Evolutionary conservation across 1,140 invertebrate species (phyloP), one percentile per base, ranked within the genome.

Genomic region (Sminthurides bifidus): DNA sequence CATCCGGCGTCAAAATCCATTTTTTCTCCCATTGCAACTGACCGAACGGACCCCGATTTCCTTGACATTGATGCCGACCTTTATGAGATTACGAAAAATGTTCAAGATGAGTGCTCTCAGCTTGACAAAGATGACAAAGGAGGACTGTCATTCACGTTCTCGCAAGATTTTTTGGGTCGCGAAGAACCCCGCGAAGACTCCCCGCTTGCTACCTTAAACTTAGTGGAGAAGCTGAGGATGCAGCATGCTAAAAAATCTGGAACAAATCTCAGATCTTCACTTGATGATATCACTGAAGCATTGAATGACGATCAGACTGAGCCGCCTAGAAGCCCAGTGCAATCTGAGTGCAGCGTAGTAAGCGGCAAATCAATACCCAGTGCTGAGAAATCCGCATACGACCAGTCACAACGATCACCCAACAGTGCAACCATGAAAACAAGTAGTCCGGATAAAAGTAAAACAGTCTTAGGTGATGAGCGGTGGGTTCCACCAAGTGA

Each of bases 171-270:
- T 44, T 74, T 82, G 54, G 81, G 83, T 59, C 82, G 83, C 66
- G 82, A 85, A 65, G 83, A 85, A 66, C 79, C 81, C n/a, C 85
- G 85, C 68, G 84, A 82, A 58, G 80, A 82, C 55, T 81, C 75
- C 65, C 82, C 82, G 0, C 71, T 81, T 38, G 85, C 85, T 71
- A 87, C 85, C 1, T 68, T 84, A 26, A 81, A 85, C 72, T 69
- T 88, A 17, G 83, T 88, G 8, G 83, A 86, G 60, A 84, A 86
- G 68, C 69, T 87, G 15, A 71, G 84, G 50, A 77, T 84, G 74
- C 78, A 77, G 51, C 69, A 81, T 58, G 78, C 77, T 14, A 79
- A 79, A 59, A 82, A 81, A 67, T 77, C 77, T 10, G 75, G 60
- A 0, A 55, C 50, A 31, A 49, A 8, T 15, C 55, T 55, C 33